Conservation (phyloP, 2,113 vertebrate genomes). For the Alethe diademata region DNA sequence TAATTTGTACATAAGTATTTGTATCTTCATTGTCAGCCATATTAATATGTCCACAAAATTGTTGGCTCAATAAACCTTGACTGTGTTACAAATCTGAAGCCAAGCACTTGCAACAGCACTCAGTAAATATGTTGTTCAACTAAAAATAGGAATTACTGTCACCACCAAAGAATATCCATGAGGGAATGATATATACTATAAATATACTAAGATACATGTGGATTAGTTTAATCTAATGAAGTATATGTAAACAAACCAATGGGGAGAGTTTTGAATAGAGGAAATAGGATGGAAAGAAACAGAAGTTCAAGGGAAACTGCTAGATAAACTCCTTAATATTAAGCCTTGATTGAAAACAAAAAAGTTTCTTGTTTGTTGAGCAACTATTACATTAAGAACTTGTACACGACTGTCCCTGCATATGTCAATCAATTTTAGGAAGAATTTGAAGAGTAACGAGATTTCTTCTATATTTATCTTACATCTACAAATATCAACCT, state of each 20-base stretch:
- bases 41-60: not conserved
- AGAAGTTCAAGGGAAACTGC: not conserved
- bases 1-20: not conserved
- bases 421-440: not conserved
- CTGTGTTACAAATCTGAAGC: constrained; percentile 21
- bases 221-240: constrained; percentile 8
- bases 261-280: not conserved
- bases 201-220: constrained; percentile 52
- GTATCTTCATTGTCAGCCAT: not conserved
- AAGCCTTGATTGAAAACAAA: not conserved
- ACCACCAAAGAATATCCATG: not conserved
- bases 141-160: constrained; percentile 62
- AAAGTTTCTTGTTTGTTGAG: not conserved
- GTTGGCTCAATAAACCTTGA: not conserved
- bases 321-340: not conserved
- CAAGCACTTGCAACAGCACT: not conserved
- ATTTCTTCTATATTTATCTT: not conserved
- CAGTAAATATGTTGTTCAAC: constrained; percentile 21
- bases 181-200: constrained; percentile 51
- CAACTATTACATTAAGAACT: not conserved
- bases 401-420: not conserved
- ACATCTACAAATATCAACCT: not conserved
- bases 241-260: constrained; percentile 12
- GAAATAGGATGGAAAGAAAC: not conserved
- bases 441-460: not conserved